Percentiles rank a stretch among this genome's conserved stretches.
These are phyloP conservation scores for Cryptops parisi DNA, from an alignment of 2,888 invertebrate genomes.

Conservation along the genomic window DNA sequence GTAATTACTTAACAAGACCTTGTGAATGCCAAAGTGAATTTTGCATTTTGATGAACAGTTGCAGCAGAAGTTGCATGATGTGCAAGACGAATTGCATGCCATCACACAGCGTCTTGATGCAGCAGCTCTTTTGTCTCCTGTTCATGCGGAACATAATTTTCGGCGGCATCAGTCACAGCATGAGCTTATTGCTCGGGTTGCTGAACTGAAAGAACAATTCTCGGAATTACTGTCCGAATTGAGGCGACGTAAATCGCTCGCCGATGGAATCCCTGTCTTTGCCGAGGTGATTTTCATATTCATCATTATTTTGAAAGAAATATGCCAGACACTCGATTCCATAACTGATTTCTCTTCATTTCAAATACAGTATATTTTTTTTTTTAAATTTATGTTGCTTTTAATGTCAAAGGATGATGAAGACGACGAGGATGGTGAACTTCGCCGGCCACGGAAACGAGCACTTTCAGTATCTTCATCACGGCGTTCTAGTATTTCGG, in stretches of 20 bases:
- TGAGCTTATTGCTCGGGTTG: conserved; percentile 23
- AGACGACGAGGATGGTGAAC: conserved; percentile 30
- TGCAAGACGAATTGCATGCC: conserved; percentile 30
- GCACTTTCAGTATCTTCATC: conserved; percentile 20
- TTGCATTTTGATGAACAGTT: too few relatives aligned
- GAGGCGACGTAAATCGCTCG: conserved; percentile 29
- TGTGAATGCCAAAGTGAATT: too few relatives aligned
- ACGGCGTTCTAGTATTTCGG: conserved; percentile 14
- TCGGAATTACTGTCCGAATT: conserved; percentile 33
- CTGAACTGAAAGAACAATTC: conserved; percentile 33
- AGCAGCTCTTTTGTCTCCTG: conserved; percentile 4
- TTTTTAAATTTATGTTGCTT: background rate
- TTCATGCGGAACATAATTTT: conserved; percentile 5
- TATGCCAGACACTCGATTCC: too few relatives aligned
- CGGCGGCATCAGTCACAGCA: conserved; percentile 20
- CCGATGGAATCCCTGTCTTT: conserved; percentile 23
- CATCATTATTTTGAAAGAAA: background rate
- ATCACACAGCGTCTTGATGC: conserved; percentile 23
- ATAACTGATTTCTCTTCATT: too few relatives aligned
- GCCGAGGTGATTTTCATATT: conserved; percentile 19
- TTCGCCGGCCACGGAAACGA: conserved; percentile 27
- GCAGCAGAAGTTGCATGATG: conserved; percentile 27
- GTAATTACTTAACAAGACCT: too few relatives aligned
- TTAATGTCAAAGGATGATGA: conserved; percentile 23
- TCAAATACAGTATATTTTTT: too few relatives aligned